phyloP scores from a whole-genome alignment of 1,140 invertebrate genomes.

The Solenopsis invicta region DNA sequence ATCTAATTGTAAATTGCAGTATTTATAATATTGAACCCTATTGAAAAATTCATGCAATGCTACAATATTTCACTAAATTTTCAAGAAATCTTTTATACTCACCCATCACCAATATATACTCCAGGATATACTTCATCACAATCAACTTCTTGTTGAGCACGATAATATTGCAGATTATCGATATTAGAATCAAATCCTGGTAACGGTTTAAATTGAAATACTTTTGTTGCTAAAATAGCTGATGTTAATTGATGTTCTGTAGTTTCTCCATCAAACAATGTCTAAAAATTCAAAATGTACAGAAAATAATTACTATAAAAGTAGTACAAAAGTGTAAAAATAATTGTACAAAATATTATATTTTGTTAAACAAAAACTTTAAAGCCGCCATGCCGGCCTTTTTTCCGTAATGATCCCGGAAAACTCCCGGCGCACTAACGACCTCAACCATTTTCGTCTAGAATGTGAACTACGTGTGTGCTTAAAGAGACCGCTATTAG shows the following conservation, averaged over 20 bases:
- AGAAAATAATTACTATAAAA: conserved; percentile 46
- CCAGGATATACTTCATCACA: conserved; percentile 93
- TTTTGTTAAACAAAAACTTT: too few species aligned
- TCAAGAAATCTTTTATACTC: conserved; percentile 84
- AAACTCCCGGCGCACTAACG: too few species aligned
- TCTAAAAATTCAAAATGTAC: conserved; percentile 74
- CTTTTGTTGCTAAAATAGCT: conserved; percentile 84
- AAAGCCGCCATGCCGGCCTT: too few species aligned
- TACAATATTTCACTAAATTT: conserved; percentile 35
- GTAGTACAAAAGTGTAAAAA: background rate
- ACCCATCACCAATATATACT: conserved; percentile 93
- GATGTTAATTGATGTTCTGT: conserved; percentile 84
- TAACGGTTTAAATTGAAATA: conserved; percentile 83
- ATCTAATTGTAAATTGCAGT: too few species aligned
- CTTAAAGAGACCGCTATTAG: too few species aligned
- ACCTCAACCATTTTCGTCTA: too few species aligned
- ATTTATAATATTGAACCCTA: too few species aligned
- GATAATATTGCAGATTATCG: conserved; percentile 79
- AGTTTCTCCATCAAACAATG: conserved; percentile 81
- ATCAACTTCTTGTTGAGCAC: conserved; percentile 86
- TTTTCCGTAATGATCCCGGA: too few species aligned
- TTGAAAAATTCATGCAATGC: too few species aligned
- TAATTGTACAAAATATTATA: too few species aligned
- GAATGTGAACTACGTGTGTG: too few species aligned
- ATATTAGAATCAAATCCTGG: conserved; percentile 85